Evolutionary conservation across 2,797 vertebrate species (phyloP).

Genomic region (Coilia nasus): DNA sequence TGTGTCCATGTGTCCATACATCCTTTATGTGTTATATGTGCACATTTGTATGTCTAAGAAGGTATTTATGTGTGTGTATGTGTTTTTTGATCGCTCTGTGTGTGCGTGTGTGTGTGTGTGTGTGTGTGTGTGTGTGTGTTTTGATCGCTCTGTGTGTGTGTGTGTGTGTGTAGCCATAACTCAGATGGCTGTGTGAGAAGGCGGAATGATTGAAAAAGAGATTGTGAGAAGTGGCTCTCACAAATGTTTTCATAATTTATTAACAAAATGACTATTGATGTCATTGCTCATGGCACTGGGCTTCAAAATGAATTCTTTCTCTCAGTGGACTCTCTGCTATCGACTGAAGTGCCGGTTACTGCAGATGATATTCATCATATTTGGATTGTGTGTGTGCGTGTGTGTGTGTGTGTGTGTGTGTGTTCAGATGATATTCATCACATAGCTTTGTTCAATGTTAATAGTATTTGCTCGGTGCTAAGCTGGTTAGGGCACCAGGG

Average conservation of each 20-base stretch:
- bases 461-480: slow-evolving; percentile 65
- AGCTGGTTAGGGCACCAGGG: slow-evolving; percentile 51
- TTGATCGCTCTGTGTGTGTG: too few relatives aligned
- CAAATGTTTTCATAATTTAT: slow-evolving; percentile 61
- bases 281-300: slow-evolving; percentile 37
- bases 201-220: slow-evolving; percentile 15
- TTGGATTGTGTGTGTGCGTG: too few relatives aligned
- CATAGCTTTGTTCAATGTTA: slow-evolving; percentile 57
- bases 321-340: slow-evolving; percentile 52
- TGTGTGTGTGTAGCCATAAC: too few relatives aligned
- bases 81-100: too few relatives aligned
- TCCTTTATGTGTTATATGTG: too few relatives aligned
- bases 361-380: slow-evolving; percentile 62
- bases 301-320: slow-evolving; percentile 50
- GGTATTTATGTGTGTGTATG: too few relatives aligned
- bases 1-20: too few relatives aligned
- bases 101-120: slow-evolving; percentile 3
- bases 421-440: slow-evolving; percentile 61
- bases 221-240: slow-evolving; percentile 38
- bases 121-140: not conserved
- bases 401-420: too few relatives aligned
- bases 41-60: too few relatives aligned
- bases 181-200: not conserved
- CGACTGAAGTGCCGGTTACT: slow-evolving; percentile 60
- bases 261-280: slow-evolving; percentile 63